Percentiles rank a stretch among this genome's conserved stretches.
Conservation (phyloP, 2,888 invertebrate genomes). For the Calliopum simillimum region DNA sequence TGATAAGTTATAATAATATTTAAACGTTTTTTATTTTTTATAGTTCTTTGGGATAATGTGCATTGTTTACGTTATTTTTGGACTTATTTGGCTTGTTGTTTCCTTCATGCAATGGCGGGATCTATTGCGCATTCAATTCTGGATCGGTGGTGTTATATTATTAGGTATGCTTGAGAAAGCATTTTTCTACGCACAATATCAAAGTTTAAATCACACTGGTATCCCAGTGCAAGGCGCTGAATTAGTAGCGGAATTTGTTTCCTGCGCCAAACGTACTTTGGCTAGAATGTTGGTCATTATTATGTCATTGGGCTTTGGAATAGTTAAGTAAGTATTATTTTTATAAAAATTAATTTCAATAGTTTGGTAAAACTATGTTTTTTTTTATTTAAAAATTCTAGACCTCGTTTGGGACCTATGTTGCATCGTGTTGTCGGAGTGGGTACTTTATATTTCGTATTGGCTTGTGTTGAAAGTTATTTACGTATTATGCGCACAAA, state of each 20-base stretch:
- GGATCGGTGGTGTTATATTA: constrained; percentile 93
- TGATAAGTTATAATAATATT: not conserved
- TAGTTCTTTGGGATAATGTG: constrained; percentile 94
- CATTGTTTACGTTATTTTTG: constrained; percentile 84
- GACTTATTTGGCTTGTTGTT: constrained; percentile 84
- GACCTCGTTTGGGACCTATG: constrained; percentile 88
- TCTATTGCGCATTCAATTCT: constrained; percentile 91
- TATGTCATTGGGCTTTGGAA: constrained; percentile 94
- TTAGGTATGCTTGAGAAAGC: constrained; percentile 90
- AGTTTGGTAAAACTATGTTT: not conserved
- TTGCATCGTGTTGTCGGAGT: constrained; percentile 88
- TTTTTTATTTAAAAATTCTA: constrained; percentile 53
- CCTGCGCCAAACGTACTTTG: constrained; percentile 89
- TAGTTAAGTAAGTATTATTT: constrained; percentile 82
- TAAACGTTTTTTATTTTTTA: constrained; percentile 37
- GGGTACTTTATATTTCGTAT: constrained; percentile 84
- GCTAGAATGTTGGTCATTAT: constrained; percentile 95
- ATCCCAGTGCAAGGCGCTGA: constrained; percentile 77
- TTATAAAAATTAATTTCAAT: not conserved
- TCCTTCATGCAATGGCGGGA: constrained; percentile 92
- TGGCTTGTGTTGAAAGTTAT: constrained; percentile 89
- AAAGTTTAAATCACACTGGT: constrained; percentile 79
- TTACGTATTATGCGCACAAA: constrained; percentile 78
- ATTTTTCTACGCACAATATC: constrained; percentile 90
- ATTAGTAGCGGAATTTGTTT: constrained; percentile 89